A percentile compares a stretch with the other conserved stretches of the same genome.
These are phyloP conservation scores for Napeogenes sylphis DNA, from an alignment of 2,888 invertebrate genomes.

Conservation along the genomic window DNA sequence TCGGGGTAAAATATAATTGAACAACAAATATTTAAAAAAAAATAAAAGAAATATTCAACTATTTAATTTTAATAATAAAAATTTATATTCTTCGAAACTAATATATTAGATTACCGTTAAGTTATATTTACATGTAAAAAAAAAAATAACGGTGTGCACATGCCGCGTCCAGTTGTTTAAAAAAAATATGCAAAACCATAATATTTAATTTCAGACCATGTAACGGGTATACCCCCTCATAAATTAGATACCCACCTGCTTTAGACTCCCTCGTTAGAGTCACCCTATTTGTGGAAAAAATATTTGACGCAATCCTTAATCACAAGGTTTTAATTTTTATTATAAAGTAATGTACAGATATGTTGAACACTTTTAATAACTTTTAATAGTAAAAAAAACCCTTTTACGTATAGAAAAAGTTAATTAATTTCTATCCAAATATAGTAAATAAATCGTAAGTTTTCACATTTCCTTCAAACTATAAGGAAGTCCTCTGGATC, in stretches of 20 bases:
- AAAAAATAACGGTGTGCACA: slow-evolving; percentile 14
- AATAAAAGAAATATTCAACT: no score
- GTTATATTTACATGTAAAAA: not conserved
- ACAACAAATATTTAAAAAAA: no score
- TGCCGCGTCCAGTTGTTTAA: slow-evolving; percentile 51
- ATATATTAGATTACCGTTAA: not conserved
- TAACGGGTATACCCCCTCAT: slow-evolving; percentile 50
- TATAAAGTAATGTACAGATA: not conserved
- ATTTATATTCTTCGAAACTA: no score
- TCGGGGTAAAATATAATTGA: no score
- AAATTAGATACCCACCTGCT: slow-evolving; percentile 71
- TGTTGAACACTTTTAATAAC: not conserved
- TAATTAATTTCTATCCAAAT: no score
- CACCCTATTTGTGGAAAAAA: slow-evolving; percentile 35
- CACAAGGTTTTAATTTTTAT: slow-evolving; percentile 29
- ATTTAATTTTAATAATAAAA: no score
- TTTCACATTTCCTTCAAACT: no score
- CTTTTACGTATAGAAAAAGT: not conserved
- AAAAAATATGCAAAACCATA: slow-evolving; percentile 68
- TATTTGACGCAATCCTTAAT: slow-evolving; percentile 40
- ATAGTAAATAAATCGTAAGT: no score
- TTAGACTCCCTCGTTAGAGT: slow-evolving; percentile 11
- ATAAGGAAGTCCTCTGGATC: no score
- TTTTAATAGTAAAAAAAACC: not conserved
- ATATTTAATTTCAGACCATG: slow-evolving; percentile 65